These are phyloP conservation scores for Drosophila barbarae DNA, from an alignment of 2,888 invertebrate genomes.

Conservation along the genomic window DNA sequence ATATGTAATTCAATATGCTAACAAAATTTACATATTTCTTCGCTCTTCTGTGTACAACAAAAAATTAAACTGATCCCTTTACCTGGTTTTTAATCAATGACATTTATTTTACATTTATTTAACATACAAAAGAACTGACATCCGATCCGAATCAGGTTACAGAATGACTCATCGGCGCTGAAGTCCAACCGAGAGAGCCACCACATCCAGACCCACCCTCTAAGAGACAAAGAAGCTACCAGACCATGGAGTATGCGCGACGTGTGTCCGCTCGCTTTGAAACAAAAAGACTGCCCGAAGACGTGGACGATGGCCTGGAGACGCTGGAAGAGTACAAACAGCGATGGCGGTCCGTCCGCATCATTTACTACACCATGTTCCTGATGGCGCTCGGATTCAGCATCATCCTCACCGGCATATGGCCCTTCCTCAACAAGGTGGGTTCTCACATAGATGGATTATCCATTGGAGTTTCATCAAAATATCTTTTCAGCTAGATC, in stretches of 20 bases:
- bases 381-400: slow-evolving; percentile 93
- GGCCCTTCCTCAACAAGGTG: slow-evolving; percentile 93
- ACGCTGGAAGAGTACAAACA: slow-evolving; percentile 84
- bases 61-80: neutral
- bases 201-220: slow-evolving; percentile 8
- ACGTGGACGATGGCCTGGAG: slow-evolving; percentile 83
- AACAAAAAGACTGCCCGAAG: slow-evolving; percentile 66
- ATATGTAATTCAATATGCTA: neutral
- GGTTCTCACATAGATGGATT: neutral
- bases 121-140: neutral
- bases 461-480: neutral
- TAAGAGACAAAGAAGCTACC: slow-evolving; percentile 1
- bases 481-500: slow-evolving; percentile 84
- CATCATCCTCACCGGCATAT: slow-evolving; percentile 91
- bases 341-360: slow-evolving; percentile 89
- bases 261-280: slow-evolving; percentile 59
- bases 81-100: neutral
- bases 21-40: neutral
- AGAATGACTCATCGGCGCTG: slow-evolving; percentile 26
- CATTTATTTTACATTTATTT: neutral
- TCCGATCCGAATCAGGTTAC: neutral
- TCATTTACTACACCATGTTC: slow-evolving; percentile 94
- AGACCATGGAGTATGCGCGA: slow-evolving; percentile 59
- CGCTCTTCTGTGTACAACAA: neutral
- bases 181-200: neutral